These are phyloP conservation scores for Epizoanthus rinbou DNA, from an alignment of 92 coral and sea anemone genomes.

Conservation along the genomic window DNA sequence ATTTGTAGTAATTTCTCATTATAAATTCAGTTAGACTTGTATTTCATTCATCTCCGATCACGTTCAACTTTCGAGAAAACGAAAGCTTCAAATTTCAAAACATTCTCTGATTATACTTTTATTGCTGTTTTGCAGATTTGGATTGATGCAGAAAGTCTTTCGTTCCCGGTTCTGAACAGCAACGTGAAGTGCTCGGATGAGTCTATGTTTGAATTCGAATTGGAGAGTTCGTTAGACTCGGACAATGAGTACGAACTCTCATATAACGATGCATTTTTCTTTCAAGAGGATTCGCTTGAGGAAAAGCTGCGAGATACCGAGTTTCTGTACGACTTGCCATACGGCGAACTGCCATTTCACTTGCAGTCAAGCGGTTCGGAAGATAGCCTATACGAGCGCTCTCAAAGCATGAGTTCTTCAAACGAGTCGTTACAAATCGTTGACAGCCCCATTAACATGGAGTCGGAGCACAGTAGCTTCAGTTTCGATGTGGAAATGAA, in stretches of 20 bases:
- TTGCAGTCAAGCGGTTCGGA: constrained; percentile 64
- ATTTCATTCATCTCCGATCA: constrained; percentile 40
- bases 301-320: constrained; percentile 76
- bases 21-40: constrained; percentile 9
- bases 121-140: constrained; percentile 64
- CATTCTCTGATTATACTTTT: background rate
- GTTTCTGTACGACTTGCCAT: constrained; percentile 70
- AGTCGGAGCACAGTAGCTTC: constrained; percentile 27
- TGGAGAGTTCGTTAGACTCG: constrained; percentile 90
- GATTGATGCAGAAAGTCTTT: constrained; percentile 80
- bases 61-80: constrained; percentile 8
- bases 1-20: constrained; percentile 37
- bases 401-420: constrained; percentile 33
- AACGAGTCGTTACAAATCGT: constrained; percentile 44
- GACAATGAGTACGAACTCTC: constrained; percentile 77
- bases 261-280: constrained; percentile 80
- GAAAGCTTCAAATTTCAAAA: constrained; percentile 10
- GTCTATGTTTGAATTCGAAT: constrained; percentile 78
- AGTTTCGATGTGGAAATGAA: constrained; percentile 79
- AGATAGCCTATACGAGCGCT: constrained; percentile 34
- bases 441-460: constrained; percentile 36
- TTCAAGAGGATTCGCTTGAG: constrained; percentile 76
- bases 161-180: constrained; percentile 60
- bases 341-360: constrained; percentile 65
- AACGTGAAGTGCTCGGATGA: constrained; percentile 73